Evolutionary conservation across 2,888 invertebrate genomes (phyloP).

Genomic region (Noctua comes): DNA sequence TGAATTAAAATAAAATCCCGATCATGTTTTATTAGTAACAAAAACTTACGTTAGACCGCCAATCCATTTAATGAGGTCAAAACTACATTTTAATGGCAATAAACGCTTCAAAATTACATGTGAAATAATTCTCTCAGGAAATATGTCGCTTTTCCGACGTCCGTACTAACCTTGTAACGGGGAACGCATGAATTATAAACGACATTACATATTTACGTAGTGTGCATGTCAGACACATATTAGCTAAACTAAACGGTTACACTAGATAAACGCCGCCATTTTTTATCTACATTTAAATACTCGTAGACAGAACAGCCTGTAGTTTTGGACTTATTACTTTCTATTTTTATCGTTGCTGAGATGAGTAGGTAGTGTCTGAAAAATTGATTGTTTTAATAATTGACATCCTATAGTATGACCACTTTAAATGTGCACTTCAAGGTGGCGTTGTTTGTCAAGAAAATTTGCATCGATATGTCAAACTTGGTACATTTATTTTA

Average conservation of each 20-base stretch:
- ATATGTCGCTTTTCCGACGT: not conserved
- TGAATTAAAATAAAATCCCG: not conserved
- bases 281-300: not conserved
- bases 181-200: constrained; percentile 48
- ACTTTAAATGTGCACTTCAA: too few species aligned
- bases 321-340: not conserved
- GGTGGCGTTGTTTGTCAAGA: too few species aligned
- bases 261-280: constrained; percentile 3
- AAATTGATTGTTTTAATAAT: not conserved
- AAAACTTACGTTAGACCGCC: not conserved
- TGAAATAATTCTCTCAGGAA: constrained; percentile 3
- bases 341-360: not conserved
- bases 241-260: constrained; percentile 19
- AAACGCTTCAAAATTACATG: not conserved
- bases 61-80: not conserved
- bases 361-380: not conserved
- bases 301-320: constrained; percentile 11
- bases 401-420: not conserved
- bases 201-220: constrained; percentile 30
- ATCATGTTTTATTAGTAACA: not conserved
- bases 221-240: constrained; percentile 47
- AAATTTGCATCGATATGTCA: too few species aligned
- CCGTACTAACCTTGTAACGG: not conserved
- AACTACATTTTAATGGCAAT: not conserved
- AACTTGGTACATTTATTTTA: too few species aligned